phyloP scores from a whole-genome alignment of 92 coral and sea anemone species.

The Zoanthus sociatus region DNA sequence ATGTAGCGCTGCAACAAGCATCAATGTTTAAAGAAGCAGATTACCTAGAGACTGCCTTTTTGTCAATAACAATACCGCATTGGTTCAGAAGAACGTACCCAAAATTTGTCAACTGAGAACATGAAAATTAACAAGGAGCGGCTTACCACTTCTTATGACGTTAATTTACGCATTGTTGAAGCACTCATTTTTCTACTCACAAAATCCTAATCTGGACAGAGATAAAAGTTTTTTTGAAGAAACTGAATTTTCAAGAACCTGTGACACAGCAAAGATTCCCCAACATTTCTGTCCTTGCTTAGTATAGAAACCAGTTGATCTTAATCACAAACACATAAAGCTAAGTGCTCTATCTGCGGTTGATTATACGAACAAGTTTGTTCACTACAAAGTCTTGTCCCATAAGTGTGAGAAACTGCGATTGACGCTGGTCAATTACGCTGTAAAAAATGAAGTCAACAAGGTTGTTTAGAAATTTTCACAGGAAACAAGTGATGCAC shows the following conservation, averaged over 20 bases:
- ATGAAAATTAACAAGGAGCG: conserved; percentile 29
- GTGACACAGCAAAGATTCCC: conserved; percentile 58
- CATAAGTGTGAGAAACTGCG: conserved; percentile 46
- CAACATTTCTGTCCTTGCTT: conserved; percentile 68
- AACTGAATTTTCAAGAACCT: conserved; percentile 51
- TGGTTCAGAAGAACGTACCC: conserved; percentile 33
- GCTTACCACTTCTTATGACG: conserved; percentile 31
- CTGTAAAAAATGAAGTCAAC: conserved; percentile 58
- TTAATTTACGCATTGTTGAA: conserved; percentile 28
- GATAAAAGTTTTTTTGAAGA: not conserved
- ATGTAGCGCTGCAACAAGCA: too few relatives aligned
- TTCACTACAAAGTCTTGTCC: conserved; percentile 24
- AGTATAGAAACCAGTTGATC: conserved; percentile 58
- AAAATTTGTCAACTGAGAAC: not conserved
- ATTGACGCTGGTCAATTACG: conserved; percentile 51
- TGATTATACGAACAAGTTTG: conserved; percentile 43
- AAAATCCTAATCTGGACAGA: conserved; percentile 26
- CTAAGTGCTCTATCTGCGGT: conserved; percentile 48
- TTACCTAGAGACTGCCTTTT: conserved; percentile 15
- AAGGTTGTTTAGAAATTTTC: conserved; percentile 51
- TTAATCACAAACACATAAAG: conserved; percentile 57
- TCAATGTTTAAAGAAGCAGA: too few relatives aligned
- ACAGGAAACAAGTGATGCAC: conserved; percentile 26
- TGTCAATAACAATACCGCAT: conserved; percentile 25
- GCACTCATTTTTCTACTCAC: conserved; percentile 31